Evolutionary conservation across 2,113 vertebrate genomes (phyloP).

Genomic region (Phylloscopus trochilus): DNA sequence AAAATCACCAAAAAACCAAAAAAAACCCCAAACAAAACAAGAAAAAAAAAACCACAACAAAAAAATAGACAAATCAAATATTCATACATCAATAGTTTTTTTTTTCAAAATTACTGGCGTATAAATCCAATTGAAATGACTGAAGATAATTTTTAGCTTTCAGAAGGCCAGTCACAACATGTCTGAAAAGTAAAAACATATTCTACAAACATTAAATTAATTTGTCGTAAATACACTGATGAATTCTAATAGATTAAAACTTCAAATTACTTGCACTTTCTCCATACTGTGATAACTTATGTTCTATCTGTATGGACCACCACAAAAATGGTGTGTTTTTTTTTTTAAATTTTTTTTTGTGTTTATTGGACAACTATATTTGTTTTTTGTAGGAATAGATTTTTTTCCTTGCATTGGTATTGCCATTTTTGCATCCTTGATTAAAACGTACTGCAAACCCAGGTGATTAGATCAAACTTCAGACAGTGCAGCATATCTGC

Average conservation of each 20-base stretch:
- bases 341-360: background rate
- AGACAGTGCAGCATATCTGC: background rate
- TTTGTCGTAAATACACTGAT: background rate
- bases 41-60: background rate
- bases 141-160: background rate
- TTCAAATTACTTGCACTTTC: background rate
- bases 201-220: background rate
- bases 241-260: background rate
- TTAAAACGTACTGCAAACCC: background rate
- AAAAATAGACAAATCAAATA: background rate
- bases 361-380: background rate
- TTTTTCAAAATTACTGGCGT: background rate
- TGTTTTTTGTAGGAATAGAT: background rate
- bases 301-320: background rate
- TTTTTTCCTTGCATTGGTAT: background rate
- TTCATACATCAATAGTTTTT: background rate
- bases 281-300: background rate
- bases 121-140: background rate
- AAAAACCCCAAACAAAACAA: background rate
- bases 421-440: background rate
- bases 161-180: background rate
- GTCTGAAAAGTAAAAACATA: background rate
- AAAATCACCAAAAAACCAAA: background rate
- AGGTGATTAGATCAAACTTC: background rate
- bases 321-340: fast-evolving